phyloP scores from a whole-genome alignment of 2,888 invertebrate species.

The Lithophane leautieri region DNA sequence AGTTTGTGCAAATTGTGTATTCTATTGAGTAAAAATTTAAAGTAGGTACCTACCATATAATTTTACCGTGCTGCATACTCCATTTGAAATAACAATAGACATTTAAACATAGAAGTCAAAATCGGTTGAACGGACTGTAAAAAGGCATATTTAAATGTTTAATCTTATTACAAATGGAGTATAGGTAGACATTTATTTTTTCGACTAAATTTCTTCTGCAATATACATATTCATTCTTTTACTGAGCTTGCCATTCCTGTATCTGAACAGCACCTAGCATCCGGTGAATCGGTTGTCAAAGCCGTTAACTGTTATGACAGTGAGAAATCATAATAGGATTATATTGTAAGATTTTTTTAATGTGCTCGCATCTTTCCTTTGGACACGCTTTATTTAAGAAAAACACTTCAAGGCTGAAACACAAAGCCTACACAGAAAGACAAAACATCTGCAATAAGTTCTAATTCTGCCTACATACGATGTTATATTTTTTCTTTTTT shows the following conservation, averaged over 20 bases:
- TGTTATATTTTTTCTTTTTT: slow-evolving; percentile 25
- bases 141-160: too few relatives aligned
- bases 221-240: neutral
- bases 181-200: too few relatives aligned
- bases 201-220: neutral
- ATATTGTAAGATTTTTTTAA: neutral
- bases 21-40: neutral
- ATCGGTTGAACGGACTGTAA: too few relatives aligned
- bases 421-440: neutral
- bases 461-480: slow-evolving; percentile 28
- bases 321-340: neutral
- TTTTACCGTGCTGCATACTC: neutral
- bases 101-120: too few relatives aligned
- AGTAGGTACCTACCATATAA: neutral
- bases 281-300: neutral
- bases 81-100: too few relatives aligned
- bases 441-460: slow-evolving; percentile 37
- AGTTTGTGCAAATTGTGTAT: neutral
- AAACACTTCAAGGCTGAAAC: slow-evolving; percentile 1
- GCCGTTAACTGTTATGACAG: neutral
- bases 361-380: neutral
- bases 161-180: too few relatives aligned
- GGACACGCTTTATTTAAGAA: slow-evolving; percentile 4
- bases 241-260: neutral
- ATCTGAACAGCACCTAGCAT: neutral